Percentiles rank a stretch among this genome's conserved stretches.
These are phyloP conservation scores for Catharus bicknelli DNA, from an alignment of 2,113 vertebrate species.

Conservation along the genomic window DNA sequence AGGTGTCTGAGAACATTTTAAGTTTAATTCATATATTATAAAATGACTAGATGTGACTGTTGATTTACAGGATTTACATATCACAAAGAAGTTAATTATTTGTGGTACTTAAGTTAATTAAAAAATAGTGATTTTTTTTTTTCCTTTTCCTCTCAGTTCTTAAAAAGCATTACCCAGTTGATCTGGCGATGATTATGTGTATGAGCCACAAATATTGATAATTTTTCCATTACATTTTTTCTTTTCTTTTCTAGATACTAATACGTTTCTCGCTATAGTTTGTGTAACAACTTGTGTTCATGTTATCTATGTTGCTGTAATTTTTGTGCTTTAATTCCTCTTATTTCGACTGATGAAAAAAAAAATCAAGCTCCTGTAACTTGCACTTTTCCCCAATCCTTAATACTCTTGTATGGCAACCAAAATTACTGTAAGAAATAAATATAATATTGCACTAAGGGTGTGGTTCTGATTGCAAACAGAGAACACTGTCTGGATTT, in stretches of 20 bases:
- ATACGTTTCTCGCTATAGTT: conserved; percentile 83
- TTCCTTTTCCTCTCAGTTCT: conserved; percentile 51
- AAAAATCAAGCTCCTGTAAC: conserved; percentile 86
- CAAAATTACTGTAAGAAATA: conserved; percentile 98
- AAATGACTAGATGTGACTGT: conserved; percentile 81
- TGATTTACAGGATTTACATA: conserved; percentile 78
- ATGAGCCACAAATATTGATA: conserved; percentile 74
- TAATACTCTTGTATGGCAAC: conserved; percentile 94
- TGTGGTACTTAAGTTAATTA: conserved; percentile 83
- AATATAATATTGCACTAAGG: conserved; percentile 93
- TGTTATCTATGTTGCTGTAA: conserved; percentile 94
- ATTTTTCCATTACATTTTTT: conserved; percentile 69
- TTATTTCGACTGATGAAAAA: conserved; percentile 84
- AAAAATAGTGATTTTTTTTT: conserved; percentile 74
- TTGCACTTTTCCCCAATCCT: conserved; percentile 86
- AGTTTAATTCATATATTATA: conserved; percentile 77
- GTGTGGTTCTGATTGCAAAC: conserved; percentile 79
- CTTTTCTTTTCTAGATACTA: conserved; percentile 77
- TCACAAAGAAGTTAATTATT: conserved; percentile 78
- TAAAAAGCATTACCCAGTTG: conserved; percentile 76
- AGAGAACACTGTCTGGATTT: conserved; percentile 60
- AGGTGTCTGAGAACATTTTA: conserved; percentile 74
- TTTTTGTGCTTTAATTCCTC: conserved; percentile 93
- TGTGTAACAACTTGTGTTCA: conserved; percentile 89
- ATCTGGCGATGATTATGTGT: conserved; percentile 75